Conservation (phyloP, 35 echinoderm and acorn worm genomes). For the Diadema setosum region DNA sequence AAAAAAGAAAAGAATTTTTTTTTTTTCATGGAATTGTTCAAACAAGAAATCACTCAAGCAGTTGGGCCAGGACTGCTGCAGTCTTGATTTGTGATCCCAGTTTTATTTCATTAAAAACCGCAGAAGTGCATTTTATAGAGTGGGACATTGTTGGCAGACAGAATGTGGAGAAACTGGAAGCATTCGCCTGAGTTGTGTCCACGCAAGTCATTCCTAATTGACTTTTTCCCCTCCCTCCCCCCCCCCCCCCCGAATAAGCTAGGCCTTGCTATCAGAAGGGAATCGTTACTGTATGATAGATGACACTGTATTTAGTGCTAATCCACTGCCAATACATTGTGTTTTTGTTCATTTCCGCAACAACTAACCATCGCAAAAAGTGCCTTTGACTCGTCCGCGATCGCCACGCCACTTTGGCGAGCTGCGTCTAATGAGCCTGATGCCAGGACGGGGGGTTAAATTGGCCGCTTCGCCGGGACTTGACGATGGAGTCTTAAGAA, state of each 20-base stretch:
- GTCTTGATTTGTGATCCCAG: not conserved
- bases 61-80: not conserved
- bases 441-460: not conserved
- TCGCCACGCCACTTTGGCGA: not conserved
- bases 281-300: not conserved
- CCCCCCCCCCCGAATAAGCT: not conserved
- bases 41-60: not conserved
- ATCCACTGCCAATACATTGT: not conserved
- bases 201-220: not conserved
- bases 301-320: not conserved
- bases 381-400: not conserved
- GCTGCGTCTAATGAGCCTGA: not conserved
- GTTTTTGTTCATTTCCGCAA: conserved; percentile 29
- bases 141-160: not conserved
- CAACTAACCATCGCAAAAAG: not conserved
- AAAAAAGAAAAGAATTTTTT: too few relatives aligned
- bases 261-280: not conserved
- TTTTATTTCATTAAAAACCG: conserved; percentile 20
- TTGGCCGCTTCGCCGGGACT: not conserved
- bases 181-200: too few relatives aligned
- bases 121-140: conserved; percentile 17
- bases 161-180: too few relatives aligned
- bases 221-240: not conserved
- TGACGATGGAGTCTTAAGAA: not conserved
- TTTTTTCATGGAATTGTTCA: not conserved